These are phyloP conservation scores for Monopis laevigella DNA, from an alignment of 2,888 invertebrate genomes.

Conservation along the genomic window DNA sequence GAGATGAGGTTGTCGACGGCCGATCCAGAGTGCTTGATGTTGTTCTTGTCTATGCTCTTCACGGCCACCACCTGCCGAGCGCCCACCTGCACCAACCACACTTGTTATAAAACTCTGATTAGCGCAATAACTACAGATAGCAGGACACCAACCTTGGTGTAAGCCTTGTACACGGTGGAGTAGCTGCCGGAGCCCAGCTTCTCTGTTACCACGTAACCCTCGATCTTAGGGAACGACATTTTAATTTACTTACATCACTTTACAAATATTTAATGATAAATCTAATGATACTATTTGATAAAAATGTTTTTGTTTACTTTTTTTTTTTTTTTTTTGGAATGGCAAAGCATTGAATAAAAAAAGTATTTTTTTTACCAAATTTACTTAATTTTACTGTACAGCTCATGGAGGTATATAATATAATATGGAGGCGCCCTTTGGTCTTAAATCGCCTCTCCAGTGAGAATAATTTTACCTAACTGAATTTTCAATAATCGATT, in stretches of 20 bases:
- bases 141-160: slow-evolving; percentile 64
- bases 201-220: slow-evolving; percentile 75
- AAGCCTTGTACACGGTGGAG: slow-evolving; percentile 85
- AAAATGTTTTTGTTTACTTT: too few species aligned
- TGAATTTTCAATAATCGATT: too few species aligned
- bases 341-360: too few species aligned
- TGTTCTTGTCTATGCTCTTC: slow-evolving; percentile 81
- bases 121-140: not conserved
- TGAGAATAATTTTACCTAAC: too few species aligned
- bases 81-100: slow-evolving; percentile 49
- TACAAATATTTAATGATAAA: not conserved
- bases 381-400: too few species aligned
- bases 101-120: not conserved
- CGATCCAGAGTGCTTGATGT: slow-evolving; percentile 70
- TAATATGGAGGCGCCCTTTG: too few species aligned
- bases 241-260: slow-evolving; percentile 10
- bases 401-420: too few species aligned
- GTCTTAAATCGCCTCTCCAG: too few species aligned
- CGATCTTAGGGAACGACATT: slow-evolving; percentile 69
- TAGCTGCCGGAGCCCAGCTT: slow-evolving; percentile 86
- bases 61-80: slow-evolving; percentile 77
- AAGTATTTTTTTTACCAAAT: too few species aligned
- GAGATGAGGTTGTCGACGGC: slow-evolving; percentile 83
- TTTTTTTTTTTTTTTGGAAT: too few species aligned
- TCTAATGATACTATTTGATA: too few species aligned